A percentile compares a stretch with the other conserved stretches of the same genome.
These are phyloP conservation scores for Vultur gryphus DNA, from an alignment of 2,797 vertebrate genomes.

Conservation along the genomic window DNA sequence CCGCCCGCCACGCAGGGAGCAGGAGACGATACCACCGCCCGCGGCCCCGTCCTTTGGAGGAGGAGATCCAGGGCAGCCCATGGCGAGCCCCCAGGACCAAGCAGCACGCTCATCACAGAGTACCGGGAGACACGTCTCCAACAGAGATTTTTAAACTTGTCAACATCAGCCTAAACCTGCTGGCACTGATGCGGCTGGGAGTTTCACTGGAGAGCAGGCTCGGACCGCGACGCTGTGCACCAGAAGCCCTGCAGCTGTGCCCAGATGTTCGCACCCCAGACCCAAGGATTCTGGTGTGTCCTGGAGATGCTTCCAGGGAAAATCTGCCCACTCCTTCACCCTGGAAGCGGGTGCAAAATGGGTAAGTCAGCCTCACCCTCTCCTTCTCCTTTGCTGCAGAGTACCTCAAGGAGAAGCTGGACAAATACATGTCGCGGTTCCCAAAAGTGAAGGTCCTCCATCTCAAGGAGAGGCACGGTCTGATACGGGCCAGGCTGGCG, in stretches of 20 bases:
- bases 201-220: not conserved
- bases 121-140: accelerated
- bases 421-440: slow-evolving; percentile 86
- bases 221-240: accelerated
- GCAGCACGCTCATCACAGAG: not conserved
- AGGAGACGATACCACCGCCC: not conserved
- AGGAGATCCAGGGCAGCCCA: not conserved
- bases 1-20: not conserved
- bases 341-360: accelerated
- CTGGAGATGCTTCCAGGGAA: not conserved
- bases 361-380: not conserved
- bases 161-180: not conserved
- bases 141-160: not conserved
- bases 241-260: not conserved
- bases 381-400: slow-evolving; percentile 66
- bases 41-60: not conserved
- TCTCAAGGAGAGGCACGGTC: slow-evolving; percentile 88
- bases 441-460: slow-evolving; percentile 90
- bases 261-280: not conserved
- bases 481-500: slow-evolving; percentile 92
- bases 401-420: slow-evolving; percentile 85
- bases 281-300: not conserved
- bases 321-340: accelerated
- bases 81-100: not conserved
- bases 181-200: not conserved